These are phyloP conservation scores for Hypanus sabinus DNA, from an alignment of 2,113 vertebrate genomes.

Conservation along the genomic window DNA sequence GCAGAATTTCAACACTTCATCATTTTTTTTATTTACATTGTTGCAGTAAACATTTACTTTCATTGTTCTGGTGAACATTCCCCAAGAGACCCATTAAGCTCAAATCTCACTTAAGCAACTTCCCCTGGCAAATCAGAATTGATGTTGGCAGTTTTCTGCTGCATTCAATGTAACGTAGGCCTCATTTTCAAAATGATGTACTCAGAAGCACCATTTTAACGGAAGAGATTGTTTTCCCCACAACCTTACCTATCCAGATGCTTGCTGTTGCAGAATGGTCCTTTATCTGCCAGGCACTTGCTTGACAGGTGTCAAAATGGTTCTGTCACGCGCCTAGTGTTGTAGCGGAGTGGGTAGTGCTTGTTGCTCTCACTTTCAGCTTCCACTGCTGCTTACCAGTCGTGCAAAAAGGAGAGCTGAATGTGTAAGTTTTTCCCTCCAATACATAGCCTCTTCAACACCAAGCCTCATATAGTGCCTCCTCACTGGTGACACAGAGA, in stretches of 20 bases:
- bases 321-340: too few relatives aligned
- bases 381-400: too few relatives aligned
- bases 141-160: not conserved
- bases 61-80: not conserved
- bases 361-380: too few relatives aligned
- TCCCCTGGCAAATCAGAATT: not conserved
- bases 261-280: not conserved
- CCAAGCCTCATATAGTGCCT: too few relatives aligned
- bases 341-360: too few relatives aligned
- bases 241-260: not conserved
- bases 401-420: too few relatives aligned
- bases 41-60: not conserved
- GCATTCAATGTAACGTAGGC: not conserved
- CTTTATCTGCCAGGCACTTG: not conserved
- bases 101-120: not conserved
- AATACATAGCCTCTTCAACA: too few relatives aligned
- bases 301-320: not conserved
- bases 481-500: too few relatives aligned
- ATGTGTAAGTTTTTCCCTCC: too few relatives aligned
- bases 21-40: conserved; percentile 7
- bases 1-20: not conserved
- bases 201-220: not conserved
- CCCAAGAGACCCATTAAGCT: not conserved
- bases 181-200: not conserved
- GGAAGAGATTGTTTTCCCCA: not conserved